phyloP scores from a whole-genome alignment of 1,140 invertebrate genomes.

The Diabrotica virgifera region DNA sequence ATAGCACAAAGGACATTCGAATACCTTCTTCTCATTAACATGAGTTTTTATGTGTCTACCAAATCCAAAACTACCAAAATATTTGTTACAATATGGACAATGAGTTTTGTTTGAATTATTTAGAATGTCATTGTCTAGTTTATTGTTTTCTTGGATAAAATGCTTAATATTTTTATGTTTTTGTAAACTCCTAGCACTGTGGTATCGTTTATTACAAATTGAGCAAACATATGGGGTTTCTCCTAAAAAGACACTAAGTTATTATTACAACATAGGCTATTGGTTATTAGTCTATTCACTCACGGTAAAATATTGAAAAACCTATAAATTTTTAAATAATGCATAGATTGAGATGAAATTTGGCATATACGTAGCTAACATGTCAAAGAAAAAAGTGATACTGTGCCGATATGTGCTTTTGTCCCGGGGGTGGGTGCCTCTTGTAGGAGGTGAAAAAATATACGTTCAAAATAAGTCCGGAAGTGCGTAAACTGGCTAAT shows the following conservation, averaged over 20 bases:
- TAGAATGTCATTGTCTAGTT: neutral
- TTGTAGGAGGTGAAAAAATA: too few species aligned
- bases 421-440: too few species aligned
- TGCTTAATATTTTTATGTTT: conserved; percentile 13
- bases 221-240: conserved; percentile 12
- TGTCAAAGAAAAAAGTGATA: too few species aligned
- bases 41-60: conserved; percentile 17
- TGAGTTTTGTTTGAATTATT: neutral
- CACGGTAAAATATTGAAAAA: neutral
- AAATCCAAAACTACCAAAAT: conserved; percentile 14
- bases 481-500: too few species aligned
- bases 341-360: neutral
- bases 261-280: neutral
- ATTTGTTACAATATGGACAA: conserved; percentile 17
- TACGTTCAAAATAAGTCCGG: too few species aligned
- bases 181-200: conserved; percentile 14
- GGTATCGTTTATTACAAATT: conserved; percentile 17
- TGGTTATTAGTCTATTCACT: too few species aligned
- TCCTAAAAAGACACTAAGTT: neutral
- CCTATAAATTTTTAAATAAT: neutral
- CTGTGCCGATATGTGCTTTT: too few species aligned
- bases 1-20: conserved; percentile 10
- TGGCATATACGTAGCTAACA: too few species aligned
- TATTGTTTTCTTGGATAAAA: neutral
- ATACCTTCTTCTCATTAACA: conserved; percentile 8